Conservation (phyloP, 2,797 vertebrate genomes). For the Enteromius viviparus region DNA sequence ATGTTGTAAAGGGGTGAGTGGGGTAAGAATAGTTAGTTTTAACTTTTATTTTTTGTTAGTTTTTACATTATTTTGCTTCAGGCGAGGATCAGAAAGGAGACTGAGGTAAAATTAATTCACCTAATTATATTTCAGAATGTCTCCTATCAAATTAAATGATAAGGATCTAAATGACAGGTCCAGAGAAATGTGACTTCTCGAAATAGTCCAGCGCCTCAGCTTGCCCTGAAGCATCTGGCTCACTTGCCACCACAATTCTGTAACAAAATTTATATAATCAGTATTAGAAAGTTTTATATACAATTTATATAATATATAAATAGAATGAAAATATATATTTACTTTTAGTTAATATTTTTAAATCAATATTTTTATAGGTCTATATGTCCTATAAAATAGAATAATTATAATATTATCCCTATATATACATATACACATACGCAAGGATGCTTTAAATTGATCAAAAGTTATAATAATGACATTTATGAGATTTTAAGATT, state of each 20-base stretch:
- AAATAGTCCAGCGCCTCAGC: background rate
- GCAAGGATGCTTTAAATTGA: too few relatives aligned
- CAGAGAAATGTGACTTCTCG: background rate
- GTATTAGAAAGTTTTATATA: background rate
- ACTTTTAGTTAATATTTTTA: too few relatives aligned
- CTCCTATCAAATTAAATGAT: slow-evolving; percentile 36
- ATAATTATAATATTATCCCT: too few relatives aligned
- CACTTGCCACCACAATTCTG: background rate
- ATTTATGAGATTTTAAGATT: too few relatives aligned
- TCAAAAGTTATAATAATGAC: too few relatives aligned
- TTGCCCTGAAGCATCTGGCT: background rate
- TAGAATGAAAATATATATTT: background rate
- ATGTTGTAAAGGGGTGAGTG: slow-evolving; percentile 1
- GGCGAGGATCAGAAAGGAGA: background rate
- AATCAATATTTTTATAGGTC: too few relatives aligned
- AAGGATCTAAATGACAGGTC: slow-evolving; percentile 19
- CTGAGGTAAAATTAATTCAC: slow-evolving; percentile 6
- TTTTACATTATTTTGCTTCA: background rate
- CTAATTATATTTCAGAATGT: slow-evolving; percentile 26
- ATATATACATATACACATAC: too few relatives aligned
- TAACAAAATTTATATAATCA: background rate
- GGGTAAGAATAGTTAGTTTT: background rate
- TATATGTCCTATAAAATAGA: background rate
- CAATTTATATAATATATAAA: background rate
- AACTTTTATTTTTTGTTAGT: too few relatives aligned